Evolutionary conservation across 2,797 vertebrate species (phyloP).

Genomic region (Esox masquinongy): DNA sequence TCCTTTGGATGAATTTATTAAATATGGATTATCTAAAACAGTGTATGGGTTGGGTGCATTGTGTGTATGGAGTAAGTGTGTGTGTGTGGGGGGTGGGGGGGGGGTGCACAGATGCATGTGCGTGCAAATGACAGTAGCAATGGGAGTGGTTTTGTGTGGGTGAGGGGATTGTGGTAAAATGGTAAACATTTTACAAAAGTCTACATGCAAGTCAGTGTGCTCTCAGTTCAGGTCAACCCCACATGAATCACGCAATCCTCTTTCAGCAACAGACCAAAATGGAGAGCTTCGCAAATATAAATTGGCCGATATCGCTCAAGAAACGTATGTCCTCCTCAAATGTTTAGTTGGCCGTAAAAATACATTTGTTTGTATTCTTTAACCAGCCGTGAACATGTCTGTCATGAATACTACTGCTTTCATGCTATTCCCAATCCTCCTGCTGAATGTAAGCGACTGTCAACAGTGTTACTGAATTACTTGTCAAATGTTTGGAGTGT

Average conservation of each 20-base stretch:
- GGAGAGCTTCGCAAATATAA: too few relatives aligned
- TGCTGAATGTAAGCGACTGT: conserved; percentile 65
- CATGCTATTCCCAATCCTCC: conserved; percentile 65
- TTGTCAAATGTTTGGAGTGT: conserved; percentile 68
- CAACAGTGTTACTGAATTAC: conserved; percentile 72
- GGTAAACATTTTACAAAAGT: too few relatives aligned
- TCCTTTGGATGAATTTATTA: conserved; percentile 59
- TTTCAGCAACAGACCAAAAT: too few relatives aligned
- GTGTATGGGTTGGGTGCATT: not conserved
- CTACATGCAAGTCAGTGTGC: too few relatives aligned
- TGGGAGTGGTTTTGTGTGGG: too few relatives aligned
- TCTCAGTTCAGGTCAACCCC: too few relatives aligned
- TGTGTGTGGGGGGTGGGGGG: not conserved
- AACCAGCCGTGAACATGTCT: conserved; percentile 62
- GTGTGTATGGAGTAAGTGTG: conserved; percentile 11
- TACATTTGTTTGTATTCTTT: conserved; percentile 2
- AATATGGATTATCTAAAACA: conserved; percentile 82
- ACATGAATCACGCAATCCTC: too few relatives aligned
- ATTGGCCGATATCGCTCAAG: too few relatives aligned
- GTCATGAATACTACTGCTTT: conserved; percentile 64
- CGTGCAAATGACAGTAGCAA: too few relatives aligned
- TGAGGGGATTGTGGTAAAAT: too few relatives aligned
- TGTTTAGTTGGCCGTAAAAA: too few relatives aligned
- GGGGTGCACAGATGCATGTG: not conserved
- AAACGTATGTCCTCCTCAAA: too few relatives aligned